Evolutionary conservation across 2,113 vertebrate genomes (phyloP).

Genomic region (Gallinago jamesoni): DNA sequence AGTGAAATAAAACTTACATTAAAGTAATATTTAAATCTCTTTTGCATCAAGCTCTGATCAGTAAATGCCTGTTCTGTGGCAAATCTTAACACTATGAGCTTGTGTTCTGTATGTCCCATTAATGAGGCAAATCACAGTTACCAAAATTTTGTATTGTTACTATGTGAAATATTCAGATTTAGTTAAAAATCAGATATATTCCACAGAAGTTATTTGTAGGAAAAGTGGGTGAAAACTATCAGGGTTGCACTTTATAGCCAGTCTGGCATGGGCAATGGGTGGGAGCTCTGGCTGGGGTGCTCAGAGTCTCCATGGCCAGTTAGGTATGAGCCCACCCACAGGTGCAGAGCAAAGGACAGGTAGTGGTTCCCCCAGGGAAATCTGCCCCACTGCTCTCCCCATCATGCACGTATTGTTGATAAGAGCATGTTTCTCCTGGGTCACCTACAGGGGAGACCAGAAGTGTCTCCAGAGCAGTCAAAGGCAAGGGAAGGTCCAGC

Average conservation of each 20-base stretch:
- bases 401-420: fast-evolving
- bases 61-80: background rate
- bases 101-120: background rate
- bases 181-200: background rate
- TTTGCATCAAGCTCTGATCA: background rate
- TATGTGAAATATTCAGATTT: background rate
- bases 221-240: background rate
- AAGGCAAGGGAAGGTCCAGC: background rate
- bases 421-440: background rate
- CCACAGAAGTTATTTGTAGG: background rate
- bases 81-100: background rate
- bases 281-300: background rate
- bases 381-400: background rate
- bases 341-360: too few species aligned
- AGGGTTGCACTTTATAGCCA: fast-evolving
- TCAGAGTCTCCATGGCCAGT: fast-evolving
- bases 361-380: fast-evolving
- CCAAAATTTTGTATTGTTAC: background rate
- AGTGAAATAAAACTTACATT: background rate
- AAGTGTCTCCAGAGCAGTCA: background rate
- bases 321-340: too few species aligned
- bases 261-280: fast-evolving
- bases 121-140: background rate
- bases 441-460: background rate
- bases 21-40: background rate